These are phyloP conservation scores for Ooceraea biroi DNA, from an alignment of 1,140 invertebrate genomes.

Conservation along the genomic window DNA sequence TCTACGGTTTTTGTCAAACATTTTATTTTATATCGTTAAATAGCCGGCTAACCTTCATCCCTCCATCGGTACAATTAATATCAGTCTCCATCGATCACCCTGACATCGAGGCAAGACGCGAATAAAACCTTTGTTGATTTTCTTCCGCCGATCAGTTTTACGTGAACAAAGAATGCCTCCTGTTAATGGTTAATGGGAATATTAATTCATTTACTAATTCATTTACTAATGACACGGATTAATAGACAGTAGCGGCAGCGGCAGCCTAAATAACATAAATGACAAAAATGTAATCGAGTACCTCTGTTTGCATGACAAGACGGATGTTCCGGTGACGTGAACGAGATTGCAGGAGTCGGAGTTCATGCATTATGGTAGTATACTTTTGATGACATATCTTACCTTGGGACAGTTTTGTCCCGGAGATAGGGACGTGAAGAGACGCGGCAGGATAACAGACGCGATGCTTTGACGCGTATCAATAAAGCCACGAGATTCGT, in stretches of 20 bases:
- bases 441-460: conserved; percentile 6
- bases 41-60: conserved; percentile 7
- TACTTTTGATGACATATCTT: conserved; percentile 72
- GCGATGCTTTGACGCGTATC: conserved; percentile 69
- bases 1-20: conserved; percentile 3
- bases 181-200: conserved; percentile 50
- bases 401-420: conserved; percentile 28
- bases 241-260: conserved; percentile 31
- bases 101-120: conserved; percentile 29
- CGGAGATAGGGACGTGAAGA: conserved; percentile 48
- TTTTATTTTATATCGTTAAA: conserved; percentile 46
- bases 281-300: conserved; percentile 51
- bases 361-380: conserved; percentile 69
- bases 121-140: conserved; percentile 47
- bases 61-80: conserved; percentile 43
- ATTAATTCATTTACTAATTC: conserved; percentile 58
- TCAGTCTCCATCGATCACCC: conserved; percentile 43
- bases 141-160: conserved; percentile 28
- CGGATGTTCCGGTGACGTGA: conserved; percentile 54
- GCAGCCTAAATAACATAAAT: conserved; percentile 6
- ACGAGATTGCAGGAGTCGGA: conserved; percentile 62
- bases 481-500: conserved; percentile 60
- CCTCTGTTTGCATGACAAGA: conserved; percentile 57
- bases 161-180: conserved; percentile 34
- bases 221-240: conserved; percentile 31